Evolutionary conservation across 2,888 invertebrate genomes (phyloP).

Genomic region (Cephus nigrinus): DNA sequence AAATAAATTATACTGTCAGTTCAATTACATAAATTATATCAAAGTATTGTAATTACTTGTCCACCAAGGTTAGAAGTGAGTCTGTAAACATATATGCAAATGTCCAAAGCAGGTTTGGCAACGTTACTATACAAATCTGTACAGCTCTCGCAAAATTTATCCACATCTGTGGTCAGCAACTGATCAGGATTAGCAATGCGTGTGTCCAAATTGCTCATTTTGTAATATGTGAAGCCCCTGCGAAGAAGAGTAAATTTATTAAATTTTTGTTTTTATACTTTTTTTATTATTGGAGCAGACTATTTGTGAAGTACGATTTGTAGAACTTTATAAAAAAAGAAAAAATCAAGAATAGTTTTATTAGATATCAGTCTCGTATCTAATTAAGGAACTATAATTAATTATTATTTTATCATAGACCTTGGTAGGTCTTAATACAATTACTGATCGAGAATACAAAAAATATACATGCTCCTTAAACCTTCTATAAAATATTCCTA

Average conservation of each 20-base stretch:
- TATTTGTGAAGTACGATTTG: neutral
- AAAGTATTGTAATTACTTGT: constrained; percentile 67
- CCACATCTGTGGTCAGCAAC: constrained; percentile 94
- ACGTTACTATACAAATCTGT: constrained; percentile 97
- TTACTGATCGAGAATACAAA: too few species aligned
- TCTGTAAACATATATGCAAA: constrained; percentile 91
- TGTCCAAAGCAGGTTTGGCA: constrained; percentile 95
- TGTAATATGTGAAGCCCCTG: constrained; percentile 95
- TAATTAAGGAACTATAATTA: too few species aligned
- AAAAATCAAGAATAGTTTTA: neutral
- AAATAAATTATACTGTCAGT: neutral
- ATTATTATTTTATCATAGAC: too few species aligned
- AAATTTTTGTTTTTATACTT: neutral
- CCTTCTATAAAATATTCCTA: too few species aligned
- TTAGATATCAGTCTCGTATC: too few species aligned
- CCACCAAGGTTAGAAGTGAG: constrained; percentile 88
- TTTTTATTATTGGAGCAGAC: neutral
- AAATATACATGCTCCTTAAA: too few species aligned
- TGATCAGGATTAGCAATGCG: constrained; percentile 97
- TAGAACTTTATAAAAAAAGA: neutral
- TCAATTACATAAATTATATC: neutral
- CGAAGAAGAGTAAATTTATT: constrained; percentile 26
- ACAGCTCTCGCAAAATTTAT: constrained; percentile 96
- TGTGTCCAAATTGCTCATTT: constrained; percentile 95
- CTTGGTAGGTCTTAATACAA: too few species aligned